A percentile compares a stretch with the other conserved stretches of the same genome.
phyloP scores from a whole-genome alignment of 2,113 vertebrate genomes.

The Peromyscus californicus region DNA sequence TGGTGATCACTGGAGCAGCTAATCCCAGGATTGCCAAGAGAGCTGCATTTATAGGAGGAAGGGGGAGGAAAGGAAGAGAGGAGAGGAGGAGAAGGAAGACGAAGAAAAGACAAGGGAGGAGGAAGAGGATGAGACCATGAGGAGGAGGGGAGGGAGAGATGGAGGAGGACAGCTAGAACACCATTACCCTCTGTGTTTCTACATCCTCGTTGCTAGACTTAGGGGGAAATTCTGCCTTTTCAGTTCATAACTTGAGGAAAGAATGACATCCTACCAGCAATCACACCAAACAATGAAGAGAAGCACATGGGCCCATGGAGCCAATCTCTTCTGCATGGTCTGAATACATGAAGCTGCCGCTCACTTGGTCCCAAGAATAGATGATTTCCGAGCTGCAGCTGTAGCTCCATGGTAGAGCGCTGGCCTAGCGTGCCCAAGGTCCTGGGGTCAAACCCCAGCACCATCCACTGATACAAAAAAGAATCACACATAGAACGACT shows the following conservation, averaged over 20 bases:
- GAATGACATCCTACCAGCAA: neutral
- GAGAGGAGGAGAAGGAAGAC: neutral
- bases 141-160: neutral
- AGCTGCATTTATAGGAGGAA: neutral
- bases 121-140: neutral
- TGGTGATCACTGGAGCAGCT: neutral
- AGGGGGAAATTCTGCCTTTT: neutral
- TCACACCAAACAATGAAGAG: neutral
- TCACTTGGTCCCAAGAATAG: neutral
- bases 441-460: neutral
- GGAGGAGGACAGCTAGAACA: neutral
- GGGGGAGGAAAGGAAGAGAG: too few species aligned
- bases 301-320: fast-evolving
- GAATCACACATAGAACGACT: neutral
- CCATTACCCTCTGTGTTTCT: neutral
- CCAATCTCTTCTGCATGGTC: neutral
- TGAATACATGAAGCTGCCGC: neutral
- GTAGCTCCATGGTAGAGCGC: neutral
- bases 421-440: neutral
- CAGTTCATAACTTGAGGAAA: neutral
- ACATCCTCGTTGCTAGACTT: neutral
- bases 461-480: neutral
- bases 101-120: too few species aligned
- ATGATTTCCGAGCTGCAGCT: neutral
- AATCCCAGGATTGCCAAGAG: neutral